Base-by-base conservation (phyloP, 2,888 invertebrate genomes). In the Mesoligia furuncula region DNA sequence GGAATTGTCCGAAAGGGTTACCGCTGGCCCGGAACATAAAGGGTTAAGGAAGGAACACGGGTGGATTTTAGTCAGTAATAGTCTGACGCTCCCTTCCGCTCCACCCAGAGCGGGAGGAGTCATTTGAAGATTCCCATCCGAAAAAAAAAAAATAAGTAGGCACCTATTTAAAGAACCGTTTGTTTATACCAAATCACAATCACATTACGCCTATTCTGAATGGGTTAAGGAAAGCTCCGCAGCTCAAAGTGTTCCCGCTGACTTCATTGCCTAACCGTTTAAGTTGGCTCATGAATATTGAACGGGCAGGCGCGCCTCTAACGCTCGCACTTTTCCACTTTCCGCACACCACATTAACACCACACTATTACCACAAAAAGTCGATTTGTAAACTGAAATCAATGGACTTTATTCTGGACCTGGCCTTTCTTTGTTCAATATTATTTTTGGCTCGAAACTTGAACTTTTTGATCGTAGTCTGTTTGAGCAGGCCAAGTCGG, bases 241-340 rank as follows among this genome's bases (percentile, higher is more conserved):
- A 51, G 48, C n/a, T 64, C 73, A 64, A 80, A 81, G 72, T 79
- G n/a, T 64, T 79, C 75, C 87, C 90, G 88, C 92, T 87, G 86
- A 88, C 90, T 91, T 88, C 84, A 87, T 87, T 87, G 91, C 92
- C 88, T 88, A 87, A 90, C 80, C 90, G 90, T 90, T 89, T 89
- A 93, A 93, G 93, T 94, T 92, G 84, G 88, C 91, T 95, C 95
- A 95, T 96, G 95, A 95, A 96, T 96, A 96, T 96, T 94, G 93
- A 95, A 93, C 92, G 90, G 76, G 79, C 84, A 75, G 89, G 89
- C 77, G 90, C 91, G 90, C 87, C 89, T 89, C 89, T 86, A 85
- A 86, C 88, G 89, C 88, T 88, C 90, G 85, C 89, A 89, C 91
- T 89, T 90, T 90, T 91, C 91, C 92, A 87, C 91, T 87, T 87